These are phyloP conservation scores for Hipparchia semele DNA, from an alignment of 2,888 invertebrate genomes.

Conservation along the genomic window DNA sequence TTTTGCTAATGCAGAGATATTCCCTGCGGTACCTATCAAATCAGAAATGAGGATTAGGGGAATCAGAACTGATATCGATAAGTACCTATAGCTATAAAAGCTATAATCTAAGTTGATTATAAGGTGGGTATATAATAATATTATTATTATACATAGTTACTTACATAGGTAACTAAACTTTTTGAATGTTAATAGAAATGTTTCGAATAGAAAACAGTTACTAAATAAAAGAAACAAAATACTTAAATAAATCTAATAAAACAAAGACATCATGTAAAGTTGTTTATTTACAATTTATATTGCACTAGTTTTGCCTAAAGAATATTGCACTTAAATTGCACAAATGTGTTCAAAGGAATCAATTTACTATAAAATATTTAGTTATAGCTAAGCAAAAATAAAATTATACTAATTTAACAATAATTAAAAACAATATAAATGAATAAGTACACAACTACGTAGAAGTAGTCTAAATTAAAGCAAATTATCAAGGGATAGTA, in stretches of 20 bases:
- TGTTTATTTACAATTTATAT: slow-evolving; percentile 43
- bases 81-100: too few species aligned
- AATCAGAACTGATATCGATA: too few species aligned
- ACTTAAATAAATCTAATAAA: not conserved
- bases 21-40: too few species aligned
- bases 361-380: slow-evolving; percentile 7
- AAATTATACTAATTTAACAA: not conserved
- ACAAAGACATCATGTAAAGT: slow-evolving; percentile 32
- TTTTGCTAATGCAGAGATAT: too few species aligned
- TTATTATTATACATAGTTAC: too few species aligned
- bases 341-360: slow-evolving; percentile 38
- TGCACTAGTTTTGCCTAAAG: slow-evolving; percentile 38
- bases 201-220: too few species aligned
- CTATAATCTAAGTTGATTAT: too few species aligned
- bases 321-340: slow-evolving; percentile 65
- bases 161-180: too few species aligned
- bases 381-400: not conserved
- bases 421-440: not conserved
- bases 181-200: too few species aligned
- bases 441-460: not conserved
- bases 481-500: not conserved
- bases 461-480: not conserved
- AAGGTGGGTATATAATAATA: too few species aligned
- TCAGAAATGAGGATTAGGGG: too few species aligned
- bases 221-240: not conserved